These are phyloP conservation scores for Palythoa heliodiscus DNA, from an alignment of 92 coral and sea anemone species.

Conservation along the genomic window DNA sequence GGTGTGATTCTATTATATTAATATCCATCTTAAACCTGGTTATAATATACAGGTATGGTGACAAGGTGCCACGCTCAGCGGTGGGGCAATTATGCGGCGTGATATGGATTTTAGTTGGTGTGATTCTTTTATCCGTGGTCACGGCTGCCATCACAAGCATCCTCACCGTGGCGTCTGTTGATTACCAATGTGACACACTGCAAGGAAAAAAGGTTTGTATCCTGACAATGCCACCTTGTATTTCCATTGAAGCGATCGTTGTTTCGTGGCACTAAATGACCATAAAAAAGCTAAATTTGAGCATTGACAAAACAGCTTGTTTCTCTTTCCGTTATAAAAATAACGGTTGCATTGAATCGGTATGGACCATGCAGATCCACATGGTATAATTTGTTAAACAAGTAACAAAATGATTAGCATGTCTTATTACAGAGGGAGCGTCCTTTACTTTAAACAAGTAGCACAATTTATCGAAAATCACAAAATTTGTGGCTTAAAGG, in stretches of 20 bases:
- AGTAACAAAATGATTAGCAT: no score
- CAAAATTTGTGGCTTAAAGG: no score
- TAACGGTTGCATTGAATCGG: no score
- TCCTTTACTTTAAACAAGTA: no score
- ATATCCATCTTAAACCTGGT: not conserved
- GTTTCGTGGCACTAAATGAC: not conserved
- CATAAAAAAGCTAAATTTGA: no score
- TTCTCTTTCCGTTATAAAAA: no score
- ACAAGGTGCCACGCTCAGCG: constrained; percentile 72
- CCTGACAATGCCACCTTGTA: not conserved
- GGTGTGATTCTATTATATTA: constrained; percentile 61
- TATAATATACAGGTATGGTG: constrained; percentile 62
- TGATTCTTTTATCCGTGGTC: constrained; percentile 64
- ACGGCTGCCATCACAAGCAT: constrained; percentile 81
- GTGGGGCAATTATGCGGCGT: constrained; percentile 65
- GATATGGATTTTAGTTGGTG: constrained; percentile 74
- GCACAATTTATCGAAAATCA: no score
- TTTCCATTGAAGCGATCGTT: no score
- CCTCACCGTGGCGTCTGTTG: constrained; percentile 81
- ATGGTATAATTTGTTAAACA: no score
- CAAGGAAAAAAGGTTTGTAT: constrained; percentile 74
- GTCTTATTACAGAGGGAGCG: no score
- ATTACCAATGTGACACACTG: constrained; percentile 51
- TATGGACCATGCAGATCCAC: no score
- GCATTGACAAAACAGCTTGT: no score